Conservation (phyloP, 35 echinoderm and acorn worm genomes). For the Strongylocentrotus purpuratus region DNA sequence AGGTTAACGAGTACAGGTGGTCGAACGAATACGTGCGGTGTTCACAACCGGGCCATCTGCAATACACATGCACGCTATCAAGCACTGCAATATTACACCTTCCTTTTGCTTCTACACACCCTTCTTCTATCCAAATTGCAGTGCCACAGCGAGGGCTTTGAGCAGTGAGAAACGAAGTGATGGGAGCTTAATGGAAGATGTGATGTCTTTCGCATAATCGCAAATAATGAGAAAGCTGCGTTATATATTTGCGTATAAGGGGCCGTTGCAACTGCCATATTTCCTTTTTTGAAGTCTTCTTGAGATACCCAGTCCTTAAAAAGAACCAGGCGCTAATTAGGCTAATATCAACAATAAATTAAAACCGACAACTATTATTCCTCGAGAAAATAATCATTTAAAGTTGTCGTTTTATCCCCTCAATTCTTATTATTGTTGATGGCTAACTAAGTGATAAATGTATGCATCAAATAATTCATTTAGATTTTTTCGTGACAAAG, state of each 20-base stretch:
- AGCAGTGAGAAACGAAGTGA: background rate
- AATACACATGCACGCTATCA: background rate
- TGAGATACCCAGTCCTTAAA: background rate
- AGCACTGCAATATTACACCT: background rate
- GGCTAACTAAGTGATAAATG: too few species aligned
- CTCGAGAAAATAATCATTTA: too few species aligned
- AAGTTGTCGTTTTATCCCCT: too few species aligned
- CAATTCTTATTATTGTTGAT: too few species aligned
- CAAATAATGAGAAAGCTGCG: background rate
- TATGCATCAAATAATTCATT: too few species aligned
- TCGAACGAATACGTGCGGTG: background rate
- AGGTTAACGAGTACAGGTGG: slow-evolving; percentile 18
- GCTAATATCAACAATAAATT: too few species aligned
- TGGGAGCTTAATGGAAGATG: background rate
- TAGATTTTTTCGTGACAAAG: too few species aligned
- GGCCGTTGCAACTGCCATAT: background rate
- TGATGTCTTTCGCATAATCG: background rate
- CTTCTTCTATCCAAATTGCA: background rate
- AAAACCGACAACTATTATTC: too few species aligned
- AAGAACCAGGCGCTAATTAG: too few species aligned
- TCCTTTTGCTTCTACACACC: background rate
- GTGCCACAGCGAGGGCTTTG: background rate
- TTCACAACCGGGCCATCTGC: background rate
- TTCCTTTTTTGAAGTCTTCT: background rate
- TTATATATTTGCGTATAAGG: background rate